Conservation (phyloP, 1,140 invertebrate species). For the Cyphomyrmex costatus region DNA sequence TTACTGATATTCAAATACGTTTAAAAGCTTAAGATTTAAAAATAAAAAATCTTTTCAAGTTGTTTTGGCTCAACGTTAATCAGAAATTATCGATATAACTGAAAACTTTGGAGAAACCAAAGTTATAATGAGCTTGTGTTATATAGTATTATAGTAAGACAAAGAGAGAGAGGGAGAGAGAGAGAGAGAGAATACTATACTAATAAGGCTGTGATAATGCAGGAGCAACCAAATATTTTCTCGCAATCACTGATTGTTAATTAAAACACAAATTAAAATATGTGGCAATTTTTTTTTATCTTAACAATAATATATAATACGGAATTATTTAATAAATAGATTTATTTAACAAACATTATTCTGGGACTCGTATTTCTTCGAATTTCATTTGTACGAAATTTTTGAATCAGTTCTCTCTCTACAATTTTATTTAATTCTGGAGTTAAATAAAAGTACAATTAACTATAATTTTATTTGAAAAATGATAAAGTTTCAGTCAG, state of each 20-base stretch:
- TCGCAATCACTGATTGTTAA: not conserved
- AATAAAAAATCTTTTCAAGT: not conserved
- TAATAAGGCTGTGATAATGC: not conserved
- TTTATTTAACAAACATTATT: not conserved
- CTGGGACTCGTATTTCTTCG: not conserved
- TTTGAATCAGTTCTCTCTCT: not conserved
- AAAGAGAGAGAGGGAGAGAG: no score
- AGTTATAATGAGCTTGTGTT: not conserved
- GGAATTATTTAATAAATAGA: not conserved
- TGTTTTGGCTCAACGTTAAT: not conserved
- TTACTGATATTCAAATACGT: not conserved
- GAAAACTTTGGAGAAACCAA: not conserved
- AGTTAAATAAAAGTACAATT: not conserved
- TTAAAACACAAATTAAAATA: not conserved
- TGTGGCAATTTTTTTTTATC: not conserved
- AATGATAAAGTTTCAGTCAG: not conserved
- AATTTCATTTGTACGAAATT: not conserved
- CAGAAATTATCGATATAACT: not conserved
- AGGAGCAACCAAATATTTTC: not conserved
- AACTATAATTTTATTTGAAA: not conserved
- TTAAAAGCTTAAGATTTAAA: not conserved
- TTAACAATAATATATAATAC: not conserved
- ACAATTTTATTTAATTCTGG: not conserved
- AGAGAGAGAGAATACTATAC: no score
- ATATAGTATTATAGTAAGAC: not conserved